These are phyloP conservation scores for Leucophenga maculata DNA, from an alignment of 2,888 invertebrate species.

Conservation along the genomic window DNA sequence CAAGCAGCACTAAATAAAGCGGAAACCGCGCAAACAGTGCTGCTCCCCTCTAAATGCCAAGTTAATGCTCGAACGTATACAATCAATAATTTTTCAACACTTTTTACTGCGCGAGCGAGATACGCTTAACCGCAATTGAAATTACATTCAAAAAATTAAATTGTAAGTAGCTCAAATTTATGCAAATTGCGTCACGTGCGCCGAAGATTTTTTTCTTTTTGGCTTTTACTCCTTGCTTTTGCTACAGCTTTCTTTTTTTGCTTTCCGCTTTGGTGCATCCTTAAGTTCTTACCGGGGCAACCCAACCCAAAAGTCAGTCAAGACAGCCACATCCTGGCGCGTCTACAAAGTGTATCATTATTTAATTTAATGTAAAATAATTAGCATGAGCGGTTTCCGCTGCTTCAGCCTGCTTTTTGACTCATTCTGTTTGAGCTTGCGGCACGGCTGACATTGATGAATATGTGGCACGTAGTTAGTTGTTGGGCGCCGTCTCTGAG, in stretches of 20 bases:
- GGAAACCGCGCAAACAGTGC: too few relatives aligned
- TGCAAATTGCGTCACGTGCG: slow-evolving; percentile 71
- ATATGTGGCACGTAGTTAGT: slow-evolving; percentile 17
- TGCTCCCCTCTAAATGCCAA: neutral
- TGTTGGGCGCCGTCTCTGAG: neutral
- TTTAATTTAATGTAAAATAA: slow-evolving; percentile 73
- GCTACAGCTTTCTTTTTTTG: neutral
- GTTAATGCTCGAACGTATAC: neutral
- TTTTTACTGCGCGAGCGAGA: neutral
- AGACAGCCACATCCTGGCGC: slow-evolving; percentile 24
- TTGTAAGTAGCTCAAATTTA: slow-evolving; percentile 55
- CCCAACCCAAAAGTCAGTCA: too few relatives aligned
- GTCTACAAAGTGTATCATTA: slow-evolving; percentile 70
- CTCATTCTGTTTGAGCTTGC: neutral
- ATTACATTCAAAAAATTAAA: slow-evolving; percentile 51
- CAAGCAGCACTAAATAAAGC: too few relatives aligned
- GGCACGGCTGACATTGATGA: slow-evolving; percentile 54
- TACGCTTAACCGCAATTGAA: slow-evolving; percentile 63
- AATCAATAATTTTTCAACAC: slow-evolving; percentile 6
- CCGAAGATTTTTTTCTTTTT: slow-evolving; percentile 57
- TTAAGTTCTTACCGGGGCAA: too few relatives aligned
- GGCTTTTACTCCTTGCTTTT: neutral
- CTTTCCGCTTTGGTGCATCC: neutral
- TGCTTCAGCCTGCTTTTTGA: slow-evolving; percentile 19
- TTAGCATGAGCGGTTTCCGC: slow-evolving; percentile 59